phyloP scores from a whole-genome alignment of 2,113 vertebrate species.

The Dipodomys stephensi region DNA sequence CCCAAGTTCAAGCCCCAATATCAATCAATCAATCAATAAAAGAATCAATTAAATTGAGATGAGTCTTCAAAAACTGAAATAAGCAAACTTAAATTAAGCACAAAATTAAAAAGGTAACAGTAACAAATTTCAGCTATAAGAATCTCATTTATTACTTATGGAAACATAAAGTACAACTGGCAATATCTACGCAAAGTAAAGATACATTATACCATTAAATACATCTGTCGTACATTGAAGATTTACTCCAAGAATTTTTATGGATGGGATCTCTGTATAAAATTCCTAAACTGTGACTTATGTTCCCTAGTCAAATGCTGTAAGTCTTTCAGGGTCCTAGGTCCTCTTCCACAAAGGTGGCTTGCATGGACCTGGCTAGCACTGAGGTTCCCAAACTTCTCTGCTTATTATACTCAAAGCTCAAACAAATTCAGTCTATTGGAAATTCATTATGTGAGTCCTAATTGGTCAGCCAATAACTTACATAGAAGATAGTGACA shows the following conservation, averaged over 20 bases:
- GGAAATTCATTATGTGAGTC: not conserved
- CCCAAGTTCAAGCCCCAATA: too few relatives aligned
- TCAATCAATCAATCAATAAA: too few relatives aligned
- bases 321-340: not conserved
- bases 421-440: not conserved
- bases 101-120: not conserved
- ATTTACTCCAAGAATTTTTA: not conserved
- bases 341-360: not conserved
- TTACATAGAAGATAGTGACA: not conserved
- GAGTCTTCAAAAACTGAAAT: not conserved
- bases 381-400: not conserved
- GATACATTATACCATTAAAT: not conserved
- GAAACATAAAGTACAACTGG: not conserved
- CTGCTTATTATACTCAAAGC: not conserved
- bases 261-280: too few relatives aligned
- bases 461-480: not conserved
- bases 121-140: not conserved
- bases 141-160: not conserved
- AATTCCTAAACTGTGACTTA: not conserved
- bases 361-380: not conserved
- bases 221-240: too few relatives aligned
- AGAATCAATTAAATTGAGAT: too few relatives aligned
- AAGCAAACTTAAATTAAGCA: not conserved
- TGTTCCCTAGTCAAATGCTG: not conserved
- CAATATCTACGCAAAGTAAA: not conserved